Conservation (phyloP, 2,113 vertebrate species). For the Cebidichthys violaceus region DNA sequence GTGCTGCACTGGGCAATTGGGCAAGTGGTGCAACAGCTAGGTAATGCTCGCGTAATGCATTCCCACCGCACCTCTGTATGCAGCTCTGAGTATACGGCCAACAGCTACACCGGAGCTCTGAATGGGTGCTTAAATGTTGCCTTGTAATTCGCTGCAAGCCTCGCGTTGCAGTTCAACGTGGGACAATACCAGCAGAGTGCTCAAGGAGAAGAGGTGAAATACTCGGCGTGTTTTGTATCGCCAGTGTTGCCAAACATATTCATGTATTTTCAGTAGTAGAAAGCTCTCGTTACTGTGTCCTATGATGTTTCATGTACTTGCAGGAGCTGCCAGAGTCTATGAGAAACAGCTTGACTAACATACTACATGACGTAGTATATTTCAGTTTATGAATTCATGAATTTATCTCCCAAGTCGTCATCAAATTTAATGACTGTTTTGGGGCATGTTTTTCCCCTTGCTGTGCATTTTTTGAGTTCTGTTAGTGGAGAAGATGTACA, state of each 20-base stretch:
- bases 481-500: not conserved
- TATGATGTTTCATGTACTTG: not conserved
- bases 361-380: not conserved
- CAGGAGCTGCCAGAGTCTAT: not conserved
- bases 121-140: slow-evolving; percentile 25
- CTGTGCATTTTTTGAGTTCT: not conserved
- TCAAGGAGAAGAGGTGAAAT: slow-evolving; percentile 10
- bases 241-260: not conserved
- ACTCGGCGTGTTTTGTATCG: not conserved
- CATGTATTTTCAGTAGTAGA: not conserved
- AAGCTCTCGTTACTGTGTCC: not conserved
- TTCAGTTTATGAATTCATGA: not conserved
- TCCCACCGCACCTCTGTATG: slow-evolving; percentile 40
- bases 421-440: slow-evolving; percentile 9
- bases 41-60: slow-evolving; percentile 55
- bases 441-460: not conserved
- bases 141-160: slow-evolving; percentile 54
- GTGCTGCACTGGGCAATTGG: slow-evolving; percentile 36
- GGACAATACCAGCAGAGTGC: slow-evolving; percentile 30
- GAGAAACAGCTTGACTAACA: slow-evolving; percentile 1
- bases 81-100: slow-evolving; percentile 30
- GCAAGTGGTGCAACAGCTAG: slow-evolving; percentile 36
- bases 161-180: slow-evolving; percentile 50
- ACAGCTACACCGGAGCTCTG: slow-evolving; percentile 16
- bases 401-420: not conserved